Base-by-base conservation (phyloP, 2,888 invertebrate species). In the Ctena decussata region DNA sequence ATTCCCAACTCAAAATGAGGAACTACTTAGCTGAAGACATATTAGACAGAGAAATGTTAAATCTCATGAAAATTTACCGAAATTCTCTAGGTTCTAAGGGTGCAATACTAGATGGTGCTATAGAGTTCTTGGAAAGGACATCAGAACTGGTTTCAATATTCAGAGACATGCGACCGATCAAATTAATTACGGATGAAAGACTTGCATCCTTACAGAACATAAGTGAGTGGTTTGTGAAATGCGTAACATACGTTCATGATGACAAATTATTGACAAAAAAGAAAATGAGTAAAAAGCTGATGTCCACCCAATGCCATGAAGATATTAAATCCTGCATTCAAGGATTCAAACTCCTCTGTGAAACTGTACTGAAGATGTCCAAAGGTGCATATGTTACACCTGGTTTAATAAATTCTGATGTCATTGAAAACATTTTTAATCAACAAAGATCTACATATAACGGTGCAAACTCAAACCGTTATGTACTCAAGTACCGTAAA, bases 401-500 rank as follows among this genome's bases (percentile, higher is more conserved):
- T 49, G 77, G 73, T 8, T 39, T 86, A 8, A 60, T 89, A 18
- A 89, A 89, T 72, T 86, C 89, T 41, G 89, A 88, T 71, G 77
- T 82, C 0, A 82, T 85, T n/a, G 89, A 89, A 77, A 89, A 89
- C 35, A 71, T 76, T 1, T 89, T 89, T 27, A 84, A 82, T n/a
- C 87, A 86, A 57, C 86, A 86, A 49, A 35, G 87, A 18, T 78
- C 87, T 0, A 84, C 86, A 21, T 88, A 83, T 69, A 80, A 89
- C 77, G 87, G 84, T 15, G 85, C 89, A 27, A 84, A 87, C 49
- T 69, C 84, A 0, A 89, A 89, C 41, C 87, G 87, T 32, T 86
- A 74, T 82, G 85, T 70, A 24, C 49, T 87, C 15, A 81, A 85
- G 37, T 87, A 89, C 57, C 49, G 44, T 18, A 44, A 49, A 35